Evolutionary conservation across 2,113 vertebrate genomes (phyloP), one percentile per base, ranked within the genome.

Genomic region (Paradisaea rubra): DNA sequence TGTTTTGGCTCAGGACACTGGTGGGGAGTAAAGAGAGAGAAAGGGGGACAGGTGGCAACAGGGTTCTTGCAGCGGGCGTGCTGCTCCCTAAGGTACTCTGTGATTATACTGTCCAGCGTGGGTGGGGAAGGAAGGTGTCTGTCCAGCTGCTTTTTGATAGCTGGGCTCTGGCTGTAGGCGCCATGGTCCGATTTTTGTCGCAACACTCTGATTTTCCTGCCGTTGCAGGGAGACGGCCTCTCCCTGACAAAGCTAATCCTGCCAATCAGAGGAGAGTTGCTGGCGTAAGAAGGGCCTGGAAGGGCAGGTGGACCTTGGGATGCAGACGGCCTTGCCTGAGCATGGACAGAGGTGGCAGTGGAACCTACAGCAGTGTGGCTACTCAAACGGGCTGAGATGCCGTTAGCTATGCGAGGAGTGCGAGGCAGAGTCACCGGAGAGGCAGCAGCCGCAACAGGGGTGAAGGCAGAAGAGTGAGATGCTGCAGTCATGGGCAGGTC

Each of bases 1-100:
- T 99, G 99, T 97, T 99, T 99, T 98, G 99, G 99, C 97, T 99
- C 99, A 68, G 99, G 99, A 97, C 99, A 99, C 76, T 99, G 99
- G 91, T 99, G 99, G 57, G 99, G 99, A 60, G 98, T 99, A 97
- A 99, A 99, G 80, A 99, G 99, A 91, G 99, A 99, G 97, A 99
- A 99, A 41, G 99, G 99, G n/a, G 99, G 99, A 92, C 99, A 99
- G 79, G 99, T 99, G 70, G 99, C 99, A 69, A 99, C 99, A 7
- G 99, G 99, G 98, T 99, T 99, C 97, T 99, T 99, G 97, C 99
- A 99, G 96, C 99, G 99, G 30, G 99, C 99, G 3, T 99, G 99
- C 97, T 99, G 99, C 96, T 99, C 99, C 92, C 99, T 98, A 97
- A 99, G 97, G 96, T 99, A 99, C 92, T 99, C 99, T 44, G 99